Evolutionary conservation across 2,113 vertebrate genomes (phyloP).

Genomic region (Tragulus kanchil): DNA sequence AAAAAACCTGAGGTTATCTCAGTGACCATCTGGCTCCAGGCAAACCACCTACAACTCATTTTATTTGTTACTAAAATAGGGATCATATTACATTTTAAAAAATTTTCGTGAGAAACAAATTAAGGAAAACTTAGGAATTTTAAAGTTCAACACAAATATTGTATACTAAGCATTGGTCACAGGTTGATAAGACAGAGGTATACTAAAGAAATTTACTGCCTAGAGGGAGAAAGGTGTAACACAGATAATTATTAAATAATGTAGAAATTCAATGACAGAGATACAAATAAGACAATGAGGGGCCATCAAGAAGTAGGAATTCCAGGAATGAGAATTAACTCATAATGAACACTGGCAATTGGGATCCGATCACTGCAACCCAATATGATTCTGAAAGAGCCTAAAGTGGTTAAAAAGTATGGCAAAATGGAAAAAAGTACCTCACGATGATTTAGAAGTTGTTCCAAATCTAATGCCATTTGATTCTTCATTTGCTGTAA

Average conservation of each 20-base stretch:
- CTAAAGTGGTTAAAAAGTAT: slow-evolving; percentile 46
- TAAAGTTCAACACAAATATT: not conserved
- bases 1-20: not conserved
- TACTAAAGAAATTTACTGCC: not conserved
- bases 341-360: not conserved
- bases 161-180: not conserved
- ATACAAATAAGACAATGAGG: not conserved
- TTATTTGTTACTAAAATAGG: not conserved
- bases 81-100: slow-evolving; percentile 22
- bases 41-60: not conserved
- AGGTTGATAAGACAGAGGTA: not conserved
- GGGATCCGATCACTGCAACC: not conserved
- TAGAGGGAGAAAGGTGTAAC: not conserved
- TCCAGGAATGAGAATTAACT: slow-evolving; percentile 32
- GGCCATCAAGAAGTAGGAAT: not conserved
- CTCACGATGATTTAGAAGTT: slow-evolving; percentile 97
- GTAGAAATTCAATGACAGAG: slow-evolving; percentile 26
- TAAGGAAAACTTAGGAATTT: slow-evolving; percentile 10
- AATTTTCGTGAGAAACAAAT: slow-evolving; percentile 40
- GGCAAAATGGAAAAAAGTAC: slow-evolving; percentile 88
- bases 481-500: slow-evolving; percentile 96
- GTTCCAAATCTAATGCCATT: slow-evolving; percentile 97
- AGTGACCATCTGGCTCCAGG: not conserved
- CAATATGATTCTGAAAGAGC: not conserved
- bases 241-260: slow-evolving; percentile 27